Base-by-base conservation (phyloP, 2,113 vertebrate genomes). In the Glareola pratincola region DNA sequence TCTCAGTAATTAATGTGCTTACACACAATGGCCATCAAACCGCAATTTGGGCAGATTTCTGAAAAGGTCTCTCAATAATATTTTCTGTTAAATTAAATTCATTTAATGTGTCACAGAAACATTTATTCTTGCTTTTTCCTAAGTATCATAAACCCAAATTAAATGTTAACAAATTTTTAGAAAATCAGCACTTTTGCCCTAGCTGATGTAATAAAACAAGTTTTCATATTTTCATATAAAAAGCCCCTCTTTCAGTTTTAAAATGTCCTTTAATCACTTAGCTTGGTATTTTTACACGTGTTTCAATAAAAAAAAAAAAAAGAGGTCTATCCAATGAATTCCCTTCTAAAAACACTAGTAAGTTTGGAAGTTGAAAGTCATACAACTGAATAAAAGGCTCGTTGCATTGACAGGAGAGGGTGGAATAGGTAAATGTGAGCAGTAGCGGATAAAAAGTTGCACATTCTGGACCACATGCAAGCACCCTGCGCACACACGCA, bases 251-350 rank as follows among this genome's bases (percentile, higher is more conserved):
- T 78, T 92, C 62, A 72, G 64, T 32, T 96, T 97, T 97, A 96
- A 98, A 91, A 95, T 94, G 73, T 89, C 91, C 94, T 97, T 97
- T 98, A 97, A 97, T 98, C 91, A 93, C 86, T 96, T 94, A 22
- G 30, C 87, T 98, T 97, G 92, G 88, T 97, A 97, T 98, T 98
- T 98, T 98, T 92, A 98, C 94, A 93, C 54, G 82, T 97, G 92
- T 98, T 98, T 96, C 67, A 91, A 97, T 97, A 96, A 92, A 93
- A 88, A 88, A 80, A 69, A 27, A n/a, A n/a, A 97, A 88, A 88
- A 80, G 68, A 27, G 3, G 57, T 77, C 72, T 96, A 90, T 96
- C 94, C 90, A 96, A 97, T 96, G 74, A 98, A 97, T 93, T 98
- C 88, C 56, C 67, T 94, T 97, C 94, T 94, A 94, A 97, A 98